phyloP scores from a whole-genome alignment of 2,888 invertebrate species.

The Protonemura montana region DNA sequence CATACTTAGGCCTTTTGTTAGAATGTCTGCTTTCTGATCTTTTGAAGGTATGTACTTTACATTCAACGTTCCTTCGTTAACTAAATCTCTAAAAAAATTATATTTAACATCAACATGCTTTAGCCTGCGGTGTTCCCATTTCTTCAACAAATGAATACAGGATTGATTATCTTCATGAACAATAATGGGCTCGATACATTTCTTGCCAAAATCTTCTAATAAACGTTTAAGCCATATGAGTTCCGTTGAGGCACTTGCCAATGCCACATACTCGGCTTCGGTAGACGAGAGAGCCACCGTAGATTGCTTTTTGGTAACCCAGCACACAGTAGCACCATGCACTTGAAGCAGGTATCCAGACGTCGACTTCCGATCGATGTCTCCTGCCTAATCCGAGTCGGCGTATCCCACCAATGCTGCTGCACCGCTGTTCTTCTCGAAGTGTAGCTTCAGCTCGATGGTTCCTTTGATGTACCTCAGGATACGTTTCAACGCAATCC shows the following conservation, averaged over 20 bases:
- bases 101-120: slow-evolving; percentile 51
- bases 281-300: slow-evolving; percentile 54
- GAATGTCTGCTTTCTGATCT: slow-evolving; percentile 50
- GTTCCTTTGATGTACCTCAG: slow-evolving; percentile 51
- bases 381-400: slow-evolving; percentile 54
- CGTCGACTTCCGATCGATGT: slow-evolving; percentile 53
- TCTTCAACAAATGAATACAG: slow-evolving; percentile 50
- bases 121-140: slow-evolving; percentile 41
- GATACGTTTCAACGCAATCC: slow-evolving; percentile 51
- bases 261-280: slow-evolving; percentile 55
- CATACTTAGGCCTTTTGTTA: slow-evolving; percentile 45
- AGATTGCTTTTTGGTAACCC: slow-evolving; percentile 54
- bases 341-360: slow-evolving; percentile 53
- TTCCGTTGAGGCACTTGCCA: slow-evolving; percentile 52
- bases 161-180: slow-evolving; percentile 52
- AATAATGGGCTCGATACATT: slow-evolving; percentile 24
- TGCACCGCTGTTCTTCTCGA: background rate
- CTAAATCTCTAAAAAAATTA: slow-evolving; percentile 43
- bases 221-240: slow-evolving; percentile 53
- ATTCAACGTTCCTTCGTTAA: slow-evolving; percentile 40
- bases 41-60: slow-evolving; percentile 49
- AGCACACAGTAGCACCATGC: slow-evolving; percentile 53
- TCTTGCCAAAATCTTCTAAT: slow-evolving; percentile 50
- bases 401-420: slow-evolving; percentile 50
- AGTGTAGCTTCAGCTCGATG: slow-evolving; percentile 28